Conservation (phyloP, 2,888 invertebrate species). For the Drosophila melanosoma region DNA sequence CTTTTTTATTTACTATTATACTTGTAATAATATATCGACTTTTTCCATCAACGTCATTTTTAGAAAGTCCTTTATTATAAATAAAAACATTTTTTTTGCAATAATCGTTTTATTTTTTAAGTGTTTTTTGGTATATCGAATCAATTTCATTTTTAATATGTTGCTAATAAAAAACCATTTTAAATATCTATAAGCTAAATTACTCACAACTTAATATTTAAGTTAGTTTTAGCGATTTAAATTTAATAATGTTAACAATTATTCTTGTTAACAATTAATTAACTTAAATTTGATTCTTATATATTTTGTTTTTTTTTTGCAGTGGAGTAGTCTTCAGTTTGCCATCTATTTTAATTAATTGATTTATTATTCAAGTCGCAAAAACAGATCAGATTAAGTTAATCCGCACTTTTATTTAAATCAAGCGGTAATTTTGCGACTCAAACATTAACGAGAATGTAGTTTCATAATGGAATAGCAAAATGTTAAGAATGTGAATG, state of each 20-base stretch:
- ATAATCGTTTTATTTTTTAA: too few species aligned
- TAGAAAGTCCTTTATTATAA: too few species aligned
- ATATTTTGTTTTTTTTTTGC: background rate
- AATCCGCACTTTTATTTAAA: background rate
- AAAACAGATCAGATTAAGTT: background rate
- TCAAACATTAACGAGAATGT: background rate
- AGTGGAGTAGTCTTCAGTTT: background rate
- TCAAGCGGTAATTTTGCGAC: background rate
- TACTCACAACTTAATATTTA: background rate
- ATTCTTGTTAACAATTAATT: background rate
- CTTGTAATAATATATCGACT: too few species aligned
- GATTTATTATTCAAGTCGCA: background rate
- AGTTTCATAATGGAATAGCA: background rate
- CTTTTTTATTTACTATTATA: too few species aligned
- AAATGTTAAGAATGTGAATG: background rate
- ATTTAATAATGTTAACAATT: background rate
- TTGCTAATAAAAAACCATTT: background rate
- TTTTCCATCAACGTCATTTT: too few species aligned
- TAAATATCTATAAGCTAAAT: background rate
- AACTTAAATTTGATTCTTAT: constrained; percentile 2
- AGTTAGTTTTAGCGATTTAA: background rate
- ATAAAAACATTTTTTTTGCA: too few species aligned
- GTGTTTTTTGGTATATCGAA: too few species aligned
- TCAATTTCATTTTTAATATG: background rate
- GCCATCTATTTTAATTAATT: background rate